Evolutionary conservation across 2,797 vertebrate species (phyloP), one percentile per base, ranked within the genome.

Genomic region (Pyrrhura leucotis): DNA sequence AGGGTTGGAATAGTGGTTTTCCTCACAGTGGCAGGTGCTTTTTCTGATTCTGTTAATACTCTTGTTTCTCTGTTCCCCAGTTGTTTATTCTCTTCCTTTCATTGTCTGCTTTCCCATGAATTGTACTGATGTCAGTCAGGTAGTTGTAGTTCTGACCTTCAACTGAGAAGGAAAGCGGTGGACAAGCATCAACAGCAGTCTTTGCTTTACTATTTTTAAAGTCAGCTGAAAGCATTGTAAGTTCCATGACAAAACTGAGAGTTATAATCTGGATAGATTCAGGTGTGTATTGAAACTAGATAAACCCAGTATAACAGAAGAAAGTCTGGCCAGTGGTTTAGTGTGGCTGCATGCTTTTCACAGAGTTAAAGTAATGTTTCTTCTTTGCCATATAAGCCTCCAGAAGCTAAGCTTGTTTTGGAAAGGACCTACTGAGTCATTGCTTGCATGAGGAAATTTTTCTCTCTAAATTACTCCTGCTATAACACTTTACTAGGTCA

Each of bases 401-500:
- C 35, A 83, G 61, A 77, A 96, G 54, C 16, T 35, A 73, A 54
- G 19, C 26, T 87, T 29, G 17, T 48, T 92, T 84, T 78, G 53
- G 39, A 72, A 94, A 87, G 31, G 68, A 88, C 39, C 50, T 85
- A 33, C 58, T 80, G 65, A 94, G 56, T 89, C 84, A 78, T 40
- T 77, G 31, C 83, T 91, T 85, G 29, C 21, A 56, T 37, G 47
- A 77, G 29, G 51, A 72, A 58, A 23, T 66, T 58, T 76, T 72
- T 79, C 74, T 88, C 59, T 92, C 51, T 73, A 22, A 44, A 33
- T 94, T 56, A 71, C 42, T 79, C 26, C 37, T 78, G 56, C 42
- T 75, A 2, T 56, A 77, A 77, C 21, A 85, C 61, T 85, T 95
- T 96, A 90, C 61, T 78, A 39, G 89, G 54, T 84, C 74, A 90